A percentile compares a stretch with the other conserved stretches of the same genome.
These are phyloP conservation scores for Todiramphus chloris DNA, from an alignment of 2,113 vertebrate genomes.

Conservation along the genomic window DNA sequence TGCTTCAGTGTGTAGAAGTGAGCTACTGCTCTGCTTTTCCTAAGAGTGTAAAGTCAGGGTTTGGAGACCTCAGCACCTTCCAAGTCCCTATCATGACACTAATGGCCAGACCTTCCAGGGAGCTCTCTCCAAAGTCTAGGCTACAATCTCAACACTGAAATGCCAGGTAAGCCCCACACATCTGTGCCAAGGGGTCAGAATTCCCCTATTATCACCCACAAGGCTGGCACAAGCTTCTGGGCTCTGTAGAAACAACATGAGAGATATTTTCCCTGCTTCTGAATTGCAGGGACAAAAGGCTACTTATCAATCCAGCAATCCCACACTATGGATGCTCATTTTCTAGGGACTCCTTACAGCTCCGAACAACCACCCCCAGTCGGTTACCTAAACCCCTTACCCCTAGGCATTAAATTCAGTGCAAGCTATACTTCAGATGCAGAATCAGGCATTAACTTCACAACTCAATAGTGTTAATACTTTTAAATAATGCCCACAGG, in stretches of 20 bases:
- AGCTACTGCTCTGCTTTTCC: neutral
- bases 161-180: neutral
- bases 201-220: neutral
- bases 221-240: neutral
- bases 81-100: neutral
- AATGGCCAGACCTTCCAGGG: neutral
- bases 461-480: neutral
- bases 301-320: neutral
- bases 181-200: neutral
- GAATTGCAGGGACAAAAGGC: neutral
- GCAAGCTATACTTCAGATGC: neutral
- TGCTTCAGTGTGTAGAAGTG: neutral
- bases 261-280: neutral
- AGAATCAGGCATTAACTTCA: neutral
- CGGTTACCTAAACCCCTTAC: too few species aligned
- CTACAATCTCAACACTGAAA: neutral
- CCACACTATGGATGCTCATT: neutral
- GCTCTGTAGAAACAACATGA: neutral
- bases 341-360: neutral
- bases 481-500: neutral
- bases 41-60: neutral
- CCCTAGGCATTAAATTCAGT: neutral
- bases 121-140: neutral
- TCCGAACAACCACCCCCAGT: accelerated
- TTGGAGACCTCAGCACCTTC: neutral